Evolutionary conservation across 1,140 invertebrate species (phyloP), one percentile per base, ranked within the genome.

Genomic region (Drosophila pallidifrons): DNA sequence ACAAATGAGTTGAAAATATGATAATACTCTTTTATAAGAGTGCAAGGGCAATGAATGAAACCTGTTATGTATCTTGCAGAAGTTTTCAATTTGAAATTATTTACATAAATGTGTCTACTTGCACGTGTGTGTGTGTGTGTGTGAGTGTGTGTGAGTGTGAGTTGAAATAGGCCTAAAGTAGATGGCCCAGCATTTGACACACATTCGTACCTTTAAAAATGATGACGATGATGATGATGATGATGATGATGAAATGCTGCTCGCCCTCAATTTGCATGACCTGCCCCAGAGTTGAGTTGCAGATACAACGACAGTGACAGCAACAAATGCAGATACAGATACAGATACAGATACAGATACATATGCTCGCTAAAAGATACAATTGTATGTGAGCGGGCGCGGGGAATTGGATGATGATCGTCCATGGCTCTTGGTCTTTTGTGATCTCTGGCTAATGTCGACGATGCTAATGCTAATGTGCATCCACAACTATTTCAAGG

Each of bases 401-500:
- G 20, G 65, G 20, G 51, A 30, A 59, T 32, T 49, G 28, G 30
- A 46, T 58, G 66, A 55, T 70, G 66, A 75, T 75, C 65, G 76
- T 72, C 68, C 77, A 76, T 83, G 81, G 72, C 76, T 78, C 55
- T 61, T 63, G 72, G 79, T 38, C 81, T 85, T 82, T 85, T 82
- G 80, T 79, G 79, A 82, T 43, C 41, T 82, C 83, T 70, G 83
- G 65, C 76, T 82, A 81, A 78, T 81, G 79, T 64, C 75, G 76
- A 81, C 75, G 76, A 81, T 81, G 78, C 71, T 86, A 86, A 85
- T 86, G 83, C 83, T 82, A 79, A 86, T 86, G 71, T 86, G 71
- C 75, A 74, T 47, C 45, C 41, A 79, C 79, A 86, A 74, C 61
- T 65, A 74, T 70, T 88, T 87, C 79, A 86, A 86, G 82, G 82